Evolutionary conservation across 2,888 invertebrate genomes (phyloP).

Genomic region (Chorisops tibialis): DNA sequence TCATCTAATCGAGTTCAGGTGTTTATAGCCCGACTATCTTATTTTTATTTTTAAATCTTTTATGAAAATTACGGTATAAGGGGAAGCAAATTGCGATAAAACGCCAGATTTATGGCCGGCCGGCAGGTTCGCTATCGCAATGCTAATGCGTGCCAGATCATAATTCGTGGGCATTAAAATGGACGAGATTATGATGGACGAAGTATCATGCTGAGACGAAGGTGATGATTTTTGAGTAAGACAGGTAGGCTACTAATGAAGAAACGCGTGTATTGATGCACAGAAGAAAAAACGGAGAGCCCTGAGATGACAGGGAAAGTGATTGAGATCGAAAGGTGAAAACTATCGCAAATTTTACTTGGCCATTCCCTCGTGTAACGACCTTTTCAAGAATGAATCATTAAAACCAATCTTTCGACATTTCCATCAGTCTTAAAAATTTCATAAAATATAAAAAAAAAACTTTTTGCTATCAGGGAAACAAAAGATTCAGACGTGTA

Average conservation of each 20-base stretch:
- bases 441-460: too few relatives aligned
- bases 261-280: too few relatives aligned
- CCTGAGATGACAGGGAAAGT: too few relatives aligned
- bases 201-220: background rate
- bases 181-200: conserved; percentile 11
- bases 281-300: too few relatives aligned
- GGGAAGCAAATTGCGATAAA: background rate
- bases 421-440: too few relatives aligned
- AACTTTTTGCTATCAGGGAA: too few relatives aligned
- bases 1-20: conserved; percentile 4
- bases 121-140: background rate
- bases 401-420: too few relatives aligned
- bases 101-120: conserved; percentile 13
- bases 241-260: background rate
- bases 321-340: too few relatives aligned
- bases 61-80: conserved; percentile 9
- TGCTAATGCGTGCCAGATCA: conserved; percentile 14
- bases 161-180: conserved; percentile 18
- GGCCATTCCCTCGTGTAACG: too few relatives aligned
- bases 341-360: too few relatives aligned
- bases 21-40: conserved; percentile 3
- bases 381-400: too few relatives aligned
- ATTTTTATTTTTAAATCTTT: background rate
- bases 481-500: too few relatives aligned
- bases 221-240: background rate